Evolutionary conservation across 2,113 vertebrate species (phyloP).

Genomic region (Sinocyclocheilus rhinocerous): DNA sequence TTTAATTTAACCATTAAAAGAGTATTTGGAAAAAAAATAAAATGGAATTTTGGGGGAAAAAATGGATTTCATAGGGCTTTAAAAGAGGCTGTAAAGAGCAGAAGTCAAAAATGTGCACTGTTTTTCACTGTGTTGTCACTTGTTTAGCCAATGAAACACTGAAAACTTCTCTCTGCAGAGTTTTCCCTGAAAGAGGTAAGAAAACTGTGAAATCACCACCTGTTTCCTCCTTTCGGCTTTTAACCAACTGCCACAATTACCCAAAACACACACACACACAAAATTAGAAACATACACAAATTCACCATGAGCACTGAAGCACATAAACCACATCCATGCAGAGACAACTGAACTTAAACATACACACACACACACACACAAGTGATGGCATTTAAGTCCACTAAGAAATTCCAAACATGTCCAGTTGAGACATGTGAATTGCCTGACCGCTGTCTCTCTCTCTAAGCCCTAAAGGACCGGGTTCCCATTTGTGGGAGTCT

Average conservation of each 20-base stretch:
- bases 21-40: too few species aligned
- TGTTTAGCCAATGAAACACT: neutral
- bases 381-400: constrained; percentile 27
- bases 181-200: neutral
- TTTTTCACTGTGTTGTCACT: neutral
- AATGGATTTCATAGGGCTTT: too few species aligned
- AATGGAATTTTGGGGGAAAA: too few species aligned
- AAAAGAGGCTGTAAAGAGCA: neutral
- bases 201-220: constrained; percentile 68
- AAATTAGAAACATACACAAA: constrained; percentile 50
- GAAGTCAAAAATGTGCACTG: neutral
- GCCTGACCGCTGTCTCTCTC: constrained; percentile 17
- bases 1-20: too few species aligned
- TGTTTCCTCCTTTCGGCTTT: constrained; percentile 71
- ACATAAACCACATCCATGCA: constrained; percentile 20
- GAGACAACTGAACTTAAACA: constrained; percentile 3
- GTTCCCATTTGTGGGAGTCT: constrained; percentile 67
- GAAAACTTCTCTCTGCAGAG: neutral
- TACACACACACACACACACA: constrained; percentile 63
- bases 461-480: constrained; percentile 57
- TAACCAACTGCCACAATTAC: constrained; percentile 59
- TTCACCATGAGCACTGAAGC: constrained; percentile 54
- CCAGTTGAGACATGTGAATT: constrained; percentile 61
- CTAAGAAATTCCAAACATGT: constrained; percentile 62
- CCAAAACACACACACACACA: neutral